Base-by-base conservation (phyloP, 2,797 vertebrate species). In the Catamblyrhynchus diadema region DNA sequence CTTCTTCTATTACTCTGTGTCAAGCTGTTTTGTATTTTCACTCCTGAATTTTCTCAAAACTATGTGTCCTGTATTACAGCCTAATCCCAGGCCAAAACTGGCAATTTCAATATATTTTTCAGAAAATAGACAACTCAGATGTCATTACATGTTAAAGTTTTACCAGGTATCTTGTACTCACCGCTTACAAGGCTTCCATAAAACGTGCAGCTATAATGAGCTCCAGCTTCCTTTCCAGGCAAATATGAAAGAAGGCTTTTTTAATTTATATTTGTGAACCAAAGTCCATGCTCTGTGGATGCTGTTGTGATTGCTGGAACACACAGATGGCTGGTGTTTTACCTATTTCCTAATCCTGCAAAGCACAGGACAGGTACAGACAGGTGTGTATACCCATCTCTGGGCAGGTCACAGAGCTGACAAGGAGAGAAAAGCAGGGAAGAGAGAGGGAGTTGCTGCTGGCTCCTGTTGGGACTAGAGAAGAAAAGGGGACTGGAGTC, bases 41-140 rank as follows among this genome's bases (percentile, higher is more conserved):
- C 17, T 45, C 42, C 77, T 74, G 83, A 95, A 87, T 95, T 93
- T 92, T 88, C 60, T 88, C 70, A 66, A 85, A 97, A 86, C 42
- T 81, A n/a, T 72, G 67, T 28, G 10, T 54, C 62, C 59, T 83
- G 17, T 79, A 69, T 20, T 73, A 41, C 19, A 12, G 73, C 70
- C 53, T 82, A 90, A 91, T 91, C 78, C 85, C 53, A 80, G 23
- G 66, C 83, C 86, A 83, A 85, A 95, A 88, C 65, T 73, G 47
- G 65, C 17, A 82, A 84, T 80, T 73, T 79, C 45, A 47, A 57
- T 45, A 22, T 15, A 50, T 84, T 93, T 91, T 75, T 83, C 64
- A 88, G 79, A 71, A 94, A 94, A 95, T 8, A 75, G 45, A 51
- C 73, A 77, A 44, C 48, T 80, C 1, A 1, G 35, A 57, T 86